Evolutionary conservation across 2,113 vertebrate species (phyloP).

Genomic region (Orientallactaga bullata): DNA sequence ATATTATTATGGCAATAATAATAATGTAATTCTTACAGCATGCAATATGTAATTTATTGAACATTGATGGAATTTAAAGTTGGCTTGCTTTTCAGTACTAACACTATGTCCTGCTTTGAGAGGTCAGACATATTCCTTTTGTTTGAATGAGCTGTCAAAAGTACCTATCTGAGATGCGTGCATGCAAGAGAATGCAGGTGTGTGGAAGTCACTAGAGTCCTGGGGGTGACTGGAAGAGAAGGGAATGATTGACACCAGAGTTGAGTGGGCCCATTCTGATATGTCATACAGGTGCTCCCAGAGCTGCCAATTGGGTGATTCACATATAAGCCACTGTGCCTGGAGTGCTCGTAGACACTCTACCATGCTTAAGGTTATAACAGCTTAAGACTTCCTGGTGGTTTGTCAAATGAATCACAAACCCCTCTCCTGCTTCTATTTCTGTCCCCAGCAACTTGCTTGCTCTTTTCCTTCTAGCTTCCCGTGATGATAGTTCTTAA

Average conservation of each 20-base stretch:
- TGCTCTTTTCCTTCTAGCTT: not conserved
- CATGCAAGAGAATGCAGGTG: not conserved
- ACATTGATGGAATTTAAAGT: slow-evolving; percentile 62
- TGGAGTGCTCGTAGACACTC: slow-evolving; percentile 63
- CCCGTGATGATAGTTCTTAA: slow-evolving; percentile 23
- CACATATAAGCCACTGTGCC: slow-evolving; percentile 69
- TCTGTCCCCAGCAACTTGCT: slow-evolving; percentile 41
- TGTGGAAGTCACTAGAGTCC: slow-evolving; percentile 64
- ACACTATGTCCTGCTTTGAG: slow-evolving; percentile 48
- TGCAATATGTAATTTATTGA: slow-evolving; percentile 77
- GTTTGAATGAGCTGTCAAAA: slow-evolving; percentile 78
- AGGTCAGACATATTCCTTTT: slow-evolving; percentile 57
- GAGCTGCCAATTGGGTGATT: slow-evolving; percentile 74
- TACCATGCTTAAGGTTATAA: slow-evolving; percentile 63
- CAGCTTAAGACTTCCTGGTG: slow-evolving; percentile 73
- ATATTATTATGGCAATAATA: slow-evolving; percentile 82
- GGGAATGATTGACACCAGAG: slow-evolving; percentile 73
- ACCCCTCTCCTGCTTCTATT: slow-evolving; percentile 50
- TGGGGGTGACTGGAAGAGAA: slow-evolving; percentile 54
- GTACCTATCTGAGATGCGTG: not conserved
- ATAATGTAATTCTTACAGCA: slow-evolving; percentile 80
- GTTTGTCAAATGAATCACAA: slow-evolving; percentile 71
- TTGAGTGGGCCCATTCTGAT: slow-evolving; percentile 68
- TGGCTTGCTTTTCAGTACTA: slow-evolving; percentile 38
- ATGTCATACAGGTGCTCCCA: slow-evolving; percentile 57